phyloP scores from a whole-genome alignment of 2,797 vertebrate genomes.

The Coluber constrictor region DNA sequence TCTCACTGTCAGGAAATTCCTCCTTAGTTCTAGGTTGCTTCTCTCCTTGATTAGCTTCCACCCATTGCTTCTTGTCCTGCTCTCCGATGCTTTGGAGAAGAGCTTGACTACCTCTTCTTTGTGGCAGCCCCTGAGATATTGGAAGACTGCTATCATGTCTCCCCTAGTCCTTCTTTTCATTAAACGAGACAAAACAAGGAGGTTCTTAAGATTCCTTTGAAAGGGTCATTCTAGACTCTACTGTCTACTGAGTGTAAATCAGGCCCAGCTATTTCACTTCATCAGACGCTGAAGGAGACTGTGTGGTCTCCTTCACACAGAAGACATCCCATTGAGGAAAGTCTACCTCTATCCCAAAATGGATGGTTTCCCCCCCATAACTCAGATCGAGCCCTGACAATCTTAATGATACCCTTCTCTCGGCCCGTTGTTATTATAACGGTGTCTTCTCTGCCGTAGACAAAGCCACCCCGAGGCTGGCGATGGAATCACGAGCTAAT shows the following conservation, averaged over 20 bases:
- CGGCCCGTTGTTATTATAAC: conserved; percentile 43
- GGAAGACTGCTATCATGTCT: neutral
- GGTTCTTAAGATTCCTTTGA: neutral
- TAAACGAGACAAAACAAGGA: neutral
- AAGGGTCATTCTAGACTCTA: neutral
- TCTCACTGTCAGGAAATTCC: neutral
- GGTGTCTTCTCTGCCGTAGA: rapidly evolving
- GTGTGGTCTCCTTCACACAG: neutral
- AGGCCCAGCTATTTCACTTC: neutral
- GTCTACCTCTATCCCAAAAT: conserved; percentile 20
- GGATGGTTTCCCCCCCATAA: conserved; percentile 26
- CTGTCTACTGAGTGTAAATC: neutral
- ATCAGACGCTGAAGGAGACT: no score
- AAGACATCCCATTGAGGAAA: conserved; percentile 30
- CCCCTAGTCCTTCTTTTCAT: neutral
- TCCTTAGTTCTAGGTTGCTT: neutral
- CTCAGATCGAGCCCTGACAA: conserved; percentile 48
- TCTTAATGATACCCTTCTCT: conserved; percentile 51
- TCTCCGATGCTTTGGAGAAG: no score
- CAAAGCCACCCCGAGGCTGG: conserved; percentile 52
- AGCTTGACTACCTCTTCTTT: neutral
- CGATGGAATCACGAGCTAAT: conserved; percentile 50
- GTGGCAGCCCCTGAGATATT: rapidly evolving
- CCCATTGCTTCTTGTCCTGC: no score
- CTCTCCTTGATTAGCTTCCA: no score